phyloP scores from a whole-genome alignment of 1,140 invertebrate genomes.

The Rhyacophila brunnea region DNA sequence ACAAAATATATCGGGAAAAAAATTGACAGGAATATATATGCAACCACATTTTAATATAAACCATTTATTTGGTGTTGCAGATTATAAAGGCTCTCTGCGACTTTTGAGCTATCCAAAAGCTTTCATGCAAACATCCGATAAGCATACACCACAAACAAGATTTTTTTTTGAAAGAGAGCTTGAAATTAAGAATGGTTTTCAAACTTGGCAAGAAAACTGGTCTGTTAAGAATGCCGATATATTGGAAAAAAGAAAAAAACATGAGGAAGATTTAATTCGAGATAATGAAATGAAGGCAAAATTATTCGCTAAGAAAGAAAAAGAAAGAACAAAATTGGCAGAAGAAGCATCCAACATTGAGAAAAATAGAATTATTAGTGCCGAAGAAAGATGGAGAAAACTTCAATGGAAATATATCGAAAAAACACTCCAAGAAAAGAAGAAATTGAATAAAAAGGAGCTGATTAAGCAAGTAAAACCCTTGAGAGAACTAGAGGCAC shows the following conservation, averaged over 20 bases:
- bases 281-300: slow-evolving; percentile 38
- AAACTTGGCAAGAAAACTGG: slow-evolving; percentile 46
- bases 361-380: slow-evolving; percentile 43
- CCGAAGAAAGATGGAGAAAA: slow-evolving; percentile 49
- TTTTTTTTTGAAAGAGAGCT: slow-evolving; percentile 45
- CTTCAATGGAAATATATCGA: slow-evolving; percentile 51
- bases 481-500: slow-evolving; percentile 47
- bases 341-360: slow-evolving; percentile 41
- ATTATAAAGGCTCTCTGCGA: slow-evolving; percentile 61
- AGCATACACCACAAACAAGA: slow-evolving; percentile 40
- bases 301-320: slow-evolving; percentile 34
- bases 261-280: slow-evolving; percentile 40
- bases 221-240: slow-evolving; percentile 47
- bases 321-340: slow-evolving; percentile 43
- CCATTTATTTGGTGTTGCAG: slow-evolving; percentile 56
- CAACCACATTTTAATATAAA: slow-evolving; percentile 50
- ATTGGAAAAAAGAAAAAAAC: slow-evolving; percentile 45
- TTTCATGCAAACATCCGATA: slow-evolving; percentile 46
- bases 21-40: slow-evolving; percentile 54
- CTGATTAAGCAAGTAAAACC: slow-evolving; percentile 51
- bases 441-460: slow-evolving; percentile 48
- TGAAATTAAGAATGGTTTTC: slow-evolving; percentile 45
- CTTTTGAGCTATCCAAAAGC: slow-evolving; percentile 56
- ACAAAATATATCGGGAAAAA: slow-evolving; percentile 43
- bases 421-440: slow-evolving; percentile 51